Base-by-base conservation (phyloP, 1,140 invertebrate genomes). In the Grapholita molesta region DNA sequence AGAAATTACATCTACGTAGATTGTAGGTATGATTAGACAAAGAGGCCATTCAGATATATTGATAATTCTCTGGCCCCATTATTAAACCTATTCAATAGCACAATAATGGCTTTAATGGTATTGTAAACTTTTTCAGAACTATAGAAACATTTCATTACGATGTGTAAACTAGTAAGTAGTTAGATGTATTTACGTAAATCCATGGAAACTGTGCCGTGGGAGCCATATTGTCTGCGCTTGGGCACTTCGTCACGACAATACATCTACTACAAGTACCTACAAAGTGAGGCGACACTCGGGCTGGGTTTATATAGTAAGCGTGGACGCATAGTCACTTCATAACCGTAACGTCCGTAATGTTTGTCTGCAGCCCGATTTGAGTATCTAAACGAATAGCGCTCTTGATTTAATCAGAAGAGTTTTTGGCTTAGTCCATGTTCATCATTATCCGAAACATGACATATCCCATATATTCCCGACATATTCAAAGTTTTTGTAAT, bases 131-230 rank as follows among this genome's bases (percentile, higher is more conserved):
- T 72, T 74, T 70, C 71, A 78, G 73, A 66, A 35, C 2, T 81
- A 74, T 69, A 71, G 79, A 80, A 82, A 84, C 74, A 75, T 75
- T 74, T 82, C 76, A 81, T 78, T 78, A 74, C 78, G 76, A 71
- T 81, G 76, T 77, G 70, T 82, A 77, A 83, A 85, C 77, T 71
- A 74, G 74, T 70, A 73, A 76, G 83, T 84, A 88, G 33, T 85
- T 88, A 88, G 78, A 11, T 71, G 57, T 75, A 81, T 89, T 91
- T 89, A 85, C 86, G 86, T 86, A 89, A 89, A 86, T 61, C 70
- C 82, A 79, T 89, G 89, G 86, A 89, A 91, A 89, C 81, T 74
- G 70, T 91, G 86, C 68, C 89, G 87, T 89, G 89, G 76, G 87
- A 89, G 71, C 64, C 71, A 74, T 78, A 89, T 88, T 90, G 85